phyloP scores from a whole-genome alignment of 2,888 invertebrate genomes.

The Tinea trinotella region DNA sequence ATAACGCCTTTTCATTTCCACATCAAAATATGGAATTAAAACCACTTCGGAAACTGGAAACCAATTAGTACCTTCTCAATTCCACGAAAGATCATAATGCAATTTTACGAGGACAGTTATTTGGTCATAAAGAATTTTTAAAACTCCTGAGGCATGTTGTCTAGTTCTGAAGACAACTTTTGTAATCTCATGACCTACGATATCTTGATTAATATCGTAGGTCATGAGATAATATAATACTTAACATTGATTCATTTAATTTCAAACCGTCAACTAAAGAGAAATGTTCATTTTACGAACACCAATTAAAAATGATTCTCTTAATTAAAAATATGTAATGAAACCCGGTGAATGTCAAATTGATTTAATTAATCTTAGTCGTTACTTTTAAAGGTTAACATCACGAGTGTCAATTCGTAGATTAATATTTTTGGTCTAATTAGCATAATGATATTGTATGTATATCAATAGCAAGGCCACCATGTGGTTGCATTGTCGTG shows the following conservation, averaged over 20 bases:
- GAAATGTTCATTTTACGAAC: neutral
- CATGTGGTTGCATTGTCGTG: neutral
- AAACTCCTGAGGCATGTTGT: neutral
- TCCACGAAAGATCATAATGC: neutral
- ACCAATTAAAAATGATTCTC: neutral
- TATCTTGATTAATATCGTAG: neutral
- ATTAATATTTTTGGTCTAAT: neutral
- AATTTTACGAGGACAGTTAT: neutral
- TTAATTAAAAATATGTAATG: neutral
- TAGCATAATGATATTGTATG: conserved; percentile 9
- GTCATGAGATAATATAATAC: no score
- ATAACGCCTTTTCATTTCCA: neutral
- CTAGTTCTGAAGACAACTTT: neutral
- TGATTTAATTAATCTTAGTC: neutral
- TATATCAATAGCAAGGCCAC: conserved; percentile 11
- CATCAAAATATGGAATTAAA: neutral
- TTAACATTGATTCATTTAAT: neutral
- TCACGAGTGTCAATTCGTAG: neutral
- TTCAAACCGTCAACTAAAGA: neutral
- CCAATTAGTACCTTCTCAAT: neutral
- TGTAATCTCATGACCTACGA: neutral
- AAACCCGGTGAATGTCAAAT: neutral
- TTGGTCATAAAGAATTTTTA: no score
- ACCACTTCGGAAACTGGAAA: neutral
- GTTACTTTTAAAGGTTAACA: conserved; percentile 7